Percentiles rank a stretch among this genome's conserved stretches.
These are phyloP conservation scores for Zaprionus gabonicus DNA, from an alignment of 1,140 invertebrate species.

Conservation along the genomic window DNA sequence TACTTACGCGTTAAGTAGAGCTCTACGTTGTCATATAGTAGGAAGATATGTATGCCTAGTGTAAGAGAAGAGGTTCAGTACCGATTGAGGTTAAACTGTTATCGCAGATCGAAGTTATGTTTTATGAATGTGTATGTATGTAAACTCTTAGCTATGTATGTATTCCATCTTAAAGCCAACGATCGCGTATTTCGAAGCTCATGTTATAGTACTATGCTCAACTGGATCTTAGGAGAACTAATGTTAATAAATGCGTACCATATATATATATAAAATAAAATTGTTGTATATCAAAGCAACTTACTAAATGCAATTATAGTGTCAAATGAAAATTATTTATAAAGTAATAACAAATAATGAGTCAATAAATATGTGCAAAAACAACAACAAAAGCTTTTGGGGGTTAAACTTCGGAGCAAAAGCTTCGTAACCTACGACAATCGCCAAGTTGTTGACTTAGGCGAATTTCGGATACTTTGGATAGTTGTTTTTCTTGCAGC, in stretches of 20 bases:
- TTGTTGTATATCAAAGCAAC: slow-evolving; percentile 74
- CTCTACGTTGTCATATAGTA: slow-evolving; percentile 44
- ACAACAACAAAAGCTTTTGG: background rate
- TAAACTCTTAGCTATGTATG: slow-evolving; percentile 50
- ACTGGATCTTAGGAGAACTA: slow-evolving; percentile 35
- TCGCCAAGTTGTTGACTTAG: slow-evolving; percentile 39
- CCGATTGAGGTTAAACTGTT: background rate
- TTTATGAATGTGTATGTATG: slow-evolving; percentile 24
- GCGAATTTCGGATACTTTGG: slow-evolving; percentile 25
- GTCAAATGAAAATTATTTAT: slow-evolving; percentile 68
- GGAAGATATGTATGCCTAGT: background rate
- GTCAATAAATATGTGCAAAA: slow-evolving; percentile 46
- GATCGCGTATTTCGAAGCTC: slow-evolving; percentile 40
- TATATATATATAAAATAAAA: slow-evolving; percentile 29
- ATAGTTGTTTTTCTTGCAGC: slow-evolving; percentile 11
- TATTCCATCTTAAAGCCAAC: slow-evolving; percentile 41
- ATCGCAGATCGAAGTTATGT: slow-evolving; percentile 11
- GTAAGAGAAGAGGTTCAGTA: background rate
- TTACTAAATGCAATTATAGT: slow-evolving; percentile 73
- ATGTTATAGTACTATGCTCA: slow-evolving; percentile 48
- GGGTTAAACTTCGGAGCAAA: slow-evolving; percentile 3
- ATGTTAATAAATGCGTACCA: slow-evolving; percentile 44
- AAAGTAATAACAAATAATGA: slow-evolving; percentile 38
- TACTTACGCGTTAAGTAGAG: slow-evolving; percentile 63
- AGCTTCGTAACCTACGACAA: slow-evolving; percentile 50